Conservation (phyloP, 2,113 vertebrate genomes). For the Hylia prasina region DNA sequence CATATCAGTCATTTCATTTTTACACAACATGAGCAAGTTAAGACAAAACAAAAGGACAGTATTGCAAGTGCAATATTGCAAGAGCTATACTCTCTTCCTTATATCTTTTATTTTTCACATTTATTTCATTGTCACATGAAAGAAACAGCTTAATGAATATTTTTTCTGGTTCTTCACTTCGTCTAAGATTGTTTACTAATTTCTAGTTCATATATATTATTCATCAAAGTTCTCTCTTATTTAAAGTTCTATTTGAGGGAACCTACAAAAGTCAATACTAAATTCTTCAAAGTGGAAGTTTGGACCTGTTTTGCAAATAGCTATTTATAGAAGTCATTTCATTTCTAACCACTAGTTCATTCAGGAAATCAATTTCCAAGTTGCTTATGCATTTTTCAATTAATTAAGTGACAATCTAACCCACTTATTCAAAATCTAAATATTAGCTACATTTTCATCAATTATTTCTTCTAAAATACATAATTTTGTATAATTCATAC, state of each 20-base stretch:
- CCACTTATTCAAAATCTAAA: not conserved
- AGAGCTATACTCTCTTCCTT: not conserved
- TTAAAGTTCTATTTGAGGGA: slow-evolving; percentile 46
- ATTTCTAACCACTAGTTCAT: not conserved
- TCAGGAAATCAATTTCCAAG: not conserved
- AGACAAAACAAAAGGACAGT: not conserved
- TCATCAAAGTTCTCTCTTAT: slow-evolving; percentile 54
- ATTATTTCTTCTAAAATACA: not conserved
- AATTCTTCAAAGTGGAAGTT: slow-evolving; percentile 30
- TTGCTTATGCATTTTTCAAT: not conserved
- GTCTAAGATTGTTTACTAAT: slow-evolving; percentile 47
- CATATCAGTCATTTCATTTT: not conserved
- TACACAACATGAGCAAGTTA: not conserved
- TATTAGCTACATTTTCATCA: not conserved
- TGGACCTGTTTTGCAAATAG: not conserved
- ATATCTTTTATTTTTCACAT: not conserved
- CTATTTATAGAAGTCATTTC: not conserved
- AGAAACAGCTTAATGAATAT: not conserved
- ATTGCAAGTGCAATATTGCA: not conserved
- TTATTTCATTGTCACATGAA: slow-evolving; percentile 24
- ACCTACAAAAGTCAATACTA: not conserved
- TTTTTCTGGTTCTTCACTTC: slow-evolving; percentile 29
- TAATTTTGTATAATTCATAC: not conserved
- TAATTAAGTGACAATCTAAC: not conserved
- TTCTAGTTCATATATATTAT: slow-evolving; percentile 63